These are phyloP conservation scores for Drosophila nigromelanica DNA, from an alignment of 1,140 invertebrate genomes.

Conservation along the genomic window DNA sequence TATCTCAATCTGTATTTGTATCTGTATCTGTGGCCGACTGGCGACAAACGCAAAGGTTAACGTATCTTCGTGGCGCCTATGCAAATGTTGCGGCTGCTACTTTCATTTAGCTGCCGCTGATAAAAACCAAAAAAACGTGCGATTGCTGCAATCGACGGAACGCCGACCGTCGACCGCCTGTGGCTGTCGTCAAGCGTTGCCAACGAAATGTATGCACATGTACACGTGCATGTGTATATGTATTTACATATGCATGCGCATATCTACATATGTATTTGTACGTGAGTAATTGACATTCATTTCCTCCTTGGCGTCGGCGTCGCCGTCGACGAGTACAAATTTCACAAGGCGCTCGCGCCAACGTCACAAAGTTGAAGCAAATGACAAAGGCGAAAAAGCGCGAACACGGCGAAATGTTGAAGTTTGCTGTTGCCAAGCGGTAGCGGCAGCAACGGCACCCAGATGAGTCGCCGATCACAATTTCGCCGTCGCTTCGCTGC, in stretches of 20 bases:
- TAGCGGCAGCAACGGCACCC: conserved; percentile 9
- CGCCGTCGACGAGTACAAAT: conserved; percentile 4
- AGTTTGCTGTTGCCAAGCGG: conserved; percentile 51
- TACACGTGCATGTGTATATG: neutral
- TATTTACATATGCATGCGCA: conserved; percentile 14
- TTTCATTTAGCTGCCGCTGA: conserved; percentile 41
- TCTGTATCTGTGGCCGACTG: conserved; percentile 11
- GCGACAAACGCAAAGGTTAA: conserved; percentile 49
- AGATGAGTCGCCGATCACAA: conserved; percentile 1
- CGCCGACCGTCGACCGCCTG: conserved; percentile 1
- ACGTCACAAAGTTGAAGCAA: conserved; percentile 18
- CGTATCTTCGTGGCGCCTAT: conserved; percentile 50
- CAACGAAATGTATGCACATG: conserved; percentile 32
- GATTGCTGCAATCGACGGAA: conserved; percentile 40
- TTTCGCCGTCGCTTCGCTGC: conserved; percentile 9
- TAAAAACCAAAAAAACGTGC: conserved; percentile 37
- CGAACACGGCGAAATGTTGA: conserved; percentile 17
- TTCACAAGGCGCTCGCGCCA: conserved; percentile 8
- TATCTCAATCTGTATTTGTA: conserved; percentile 10
- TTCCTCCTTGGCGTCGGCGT: conserved; percentile 50
- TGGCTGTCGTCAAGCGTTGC: conserved; percentile 24
- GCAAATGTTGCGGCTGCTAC: conserved; percentile 45
- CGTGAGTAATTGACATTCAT: conserved; percentile 58
- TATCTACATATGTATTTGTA: conserved; percentile 24
- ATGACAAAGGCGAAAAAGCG: conserved; percentile 20